Conservation (phyloP, 2,888 invertebrate species). For the Magallana nippona region DNA sequence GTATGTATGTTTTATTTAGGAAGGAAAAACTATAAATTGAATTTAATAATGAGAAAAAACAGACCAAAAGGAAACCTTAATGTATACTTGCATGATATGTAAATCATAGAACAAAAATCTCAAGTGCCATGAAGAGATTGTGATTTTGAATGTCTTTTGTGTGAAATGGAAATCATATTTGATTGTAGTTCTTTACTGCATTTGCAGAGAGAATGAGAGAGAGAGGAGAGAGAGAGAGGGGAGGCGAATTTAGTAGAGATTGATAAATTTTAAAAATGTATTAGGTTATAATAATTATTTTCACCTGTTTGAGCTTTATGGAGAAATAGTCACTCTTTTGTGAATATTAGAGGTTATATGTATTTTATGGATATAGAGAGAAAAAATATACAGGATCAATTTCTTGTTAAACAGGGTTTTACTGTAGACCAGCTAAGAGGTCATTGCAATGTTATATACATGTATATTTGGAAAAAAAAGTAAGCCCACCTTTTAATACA, state of each 20-base stretch:
- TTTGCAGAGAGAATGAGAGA: no score
- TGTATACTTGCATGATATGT: neutral
- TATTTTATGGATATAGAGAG: neutral
- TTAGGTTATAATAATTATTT: no score
- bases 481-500: no score
- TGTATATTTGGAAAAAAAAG: no score
- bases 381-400: neutral
- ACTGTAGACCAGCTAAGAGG: neutral
- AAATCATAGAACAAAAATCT: neutral
- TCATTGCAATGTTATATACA: no score
- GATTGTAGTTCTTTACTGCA: neutral
- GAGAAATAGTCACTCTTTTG: no score
- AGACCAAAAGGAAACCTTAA: neutral
- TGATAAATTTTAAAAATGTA: no score
- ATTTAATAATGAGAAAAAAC: neutral
- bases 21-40: neutral
- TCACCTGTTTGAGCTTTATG: no score
- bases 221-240: no score
- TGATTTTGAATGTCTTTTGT: neutral
- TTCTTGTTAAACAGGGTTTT: neutral
- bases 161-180: neutral
- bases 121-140: slow-evolving; percentile 29
- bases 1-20: no score
- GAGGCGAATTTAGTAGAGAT: no score
- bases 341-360: no score